Conservation (phyloP, 2,113 vertebrate species). For the Rhabdomys dilectus region DNA sequence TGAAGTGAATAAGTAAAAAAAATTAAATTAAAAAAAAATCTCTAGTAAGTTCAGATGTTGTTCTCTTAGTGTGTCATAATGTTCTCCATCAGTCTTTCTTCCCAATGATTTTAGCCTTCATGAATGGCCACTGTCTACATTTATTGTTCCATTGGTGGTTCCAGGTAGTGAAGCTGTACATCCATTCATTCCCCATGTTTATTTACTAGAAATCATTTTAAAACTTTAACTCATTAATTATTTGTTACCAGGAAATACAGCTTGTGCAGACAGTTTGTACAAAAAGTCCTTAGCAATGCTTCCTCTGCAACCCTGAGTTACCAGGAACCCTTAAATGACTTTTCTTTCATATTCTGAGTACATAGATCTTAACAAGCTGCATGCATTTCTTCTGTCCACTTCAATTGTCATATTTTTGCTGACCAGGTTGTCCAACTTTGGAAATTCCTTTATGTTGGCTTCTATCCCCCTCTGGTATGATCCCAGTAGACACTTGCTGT, state of each 20-base stretch:
- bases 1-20: no score
- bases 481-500: neutral
- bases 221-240: neutral
- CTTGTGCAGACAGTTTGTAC: neutral
- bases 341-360: neutral
- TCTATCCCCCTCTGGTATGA: neutral
- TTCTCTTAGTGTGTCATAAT: neutral
- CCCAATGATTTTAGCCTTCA: neutral
- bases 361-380: neutral
- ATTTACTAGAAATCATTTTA: neutral
- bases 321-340: neutral
- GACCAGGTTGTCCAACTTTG: neutral
- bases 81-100: neutral
- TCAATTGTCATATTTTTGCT: neutral
- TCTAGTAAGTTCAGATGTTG: neutral
- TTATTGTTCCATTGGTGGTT: neutral
- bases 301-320: neutral
- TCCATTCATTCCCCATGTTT: neutral
- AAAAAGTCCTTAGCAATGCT: neutral
- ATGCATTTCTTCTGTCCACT: neutral
- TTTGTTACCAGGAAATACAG: neutral
- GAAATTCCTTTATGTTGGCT: neutral
- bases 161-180: neutral
- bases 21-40: no score
- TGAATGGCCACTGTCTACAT: neutral